phyloP scores from a whole-genome alignment of 2,888 invertebrate genomes.

The Zaprionus lineosus region DNA sequence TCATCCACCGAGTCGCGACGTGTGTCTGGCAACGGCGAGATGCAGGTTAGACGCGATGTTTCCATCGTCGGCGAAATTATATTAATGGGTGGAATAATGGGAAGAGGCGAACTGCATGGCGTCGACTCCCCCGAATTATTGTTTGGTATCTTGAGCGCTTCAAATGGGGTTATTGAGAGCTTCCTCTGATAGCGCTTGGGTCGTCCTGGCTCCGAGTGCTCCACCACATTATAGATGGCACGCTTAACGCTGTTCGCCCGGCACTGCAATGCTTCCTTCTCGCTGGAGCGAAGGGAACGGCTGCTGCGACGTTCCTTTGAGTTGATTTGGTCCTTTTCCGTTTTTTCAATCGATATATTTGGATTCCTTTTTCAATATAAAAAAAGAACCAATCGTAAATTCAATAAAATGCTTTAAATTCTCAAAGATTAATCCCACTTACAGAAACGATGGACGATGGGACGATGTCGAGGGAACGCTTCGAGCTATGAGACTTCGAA shows the following conservation, averaged over 20 bases:
- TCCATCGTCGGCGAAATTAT: conserved; percentile 82
- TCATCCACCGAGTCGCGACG: conserved; percentile 86
- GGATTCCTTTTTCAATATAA: conserved; percentile 62
- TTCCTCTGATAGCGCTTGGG: conserved; percentile 84
- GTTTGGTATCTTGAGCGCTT: conserved; percentile 79
- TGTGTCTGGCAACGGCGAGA: conserved; percentile 87
- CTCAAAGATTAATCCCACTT: conserved; percentile 24
- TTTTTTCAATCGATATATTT: conserved; percentile 84
- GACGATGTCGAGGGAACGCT: conserved; percentile 55
- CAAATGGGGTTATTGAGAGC: conserved; percentile 81
- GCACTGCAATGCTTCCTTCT: conserved; percentile 85
- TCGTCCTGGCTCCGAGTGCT: conserved; percentile 87
- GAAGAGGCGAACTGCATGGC: conserved; percentile 80
- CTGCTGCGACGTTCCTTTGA: conserved; percentile 82
- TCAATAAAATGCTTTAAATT: background rate
- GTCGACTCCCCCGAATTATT: conserved; percentile 79
- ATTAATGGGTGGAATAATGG: conserved; percentile 81
- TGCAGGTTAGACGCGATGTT: conserved; percentile 84
- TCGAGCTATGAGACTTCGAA: conserved; percentile 75
- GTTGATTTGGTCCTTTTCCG: conserved; percentile 84
- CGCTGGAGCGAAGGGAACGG: conserved; percentile 83
- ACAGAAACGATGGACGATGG: conserved; percentile 59
- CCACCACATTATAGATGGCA: conserved; percentile 90
- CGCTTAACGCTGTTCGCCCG: conserved; percentile 92
- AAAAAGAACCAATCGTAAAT: background rate